These are phyloP conservation scores for Cladopsammia gracilis DNA, from an alignment of 64 coral and sea anemone genomes.

Conservation along the genomic window DNA sequence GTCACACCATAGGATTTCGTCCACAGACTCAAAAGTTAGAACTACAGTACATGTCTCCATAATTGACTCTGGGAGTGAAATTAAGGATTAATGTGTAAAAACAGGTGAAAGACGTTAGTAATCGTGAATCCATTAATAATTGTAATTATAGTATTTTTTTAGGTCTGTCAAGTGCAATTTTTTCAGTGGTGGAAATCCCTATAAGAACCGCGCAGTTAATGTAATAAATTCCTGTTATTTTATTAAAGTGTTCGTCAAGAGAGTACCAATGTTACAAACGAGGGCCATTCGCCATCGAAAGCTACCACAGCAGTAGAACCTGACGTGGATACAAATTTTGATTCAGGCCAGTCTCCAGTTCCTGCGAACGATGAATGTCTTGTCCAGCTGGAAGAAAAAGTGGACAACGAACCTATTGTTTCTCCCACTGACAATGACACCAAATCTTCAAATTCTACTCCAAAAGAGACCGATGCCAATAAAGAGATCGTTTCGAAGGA, in stretches of 20 bases:
- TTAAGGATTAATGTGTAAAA: no score
- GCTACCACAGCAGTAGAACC: background rate
- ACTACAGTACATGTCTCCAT: no score
- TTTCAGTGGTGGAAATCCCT: no score
- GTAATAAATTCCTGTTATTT: background rate
- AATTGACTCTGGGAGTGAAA: no score
- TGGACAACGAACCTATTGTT: background rate
- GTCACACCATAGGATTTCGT: no score
- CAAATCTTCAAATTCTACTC: background rate
- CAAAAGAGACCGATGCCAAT: background rate
- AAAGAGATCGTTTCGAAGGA: constrained; percentile 15
- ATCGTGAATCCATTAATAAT: no score
- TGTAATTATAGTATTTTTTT: no score
- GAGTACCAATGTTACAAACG: background rate
- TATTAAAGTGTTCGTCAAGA: background rate
- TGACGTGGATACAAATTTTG: background rate
- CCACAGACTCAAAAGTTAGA: no score
- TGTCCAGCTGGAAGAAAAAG: background rate
- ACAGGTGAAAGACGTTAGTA: no score
- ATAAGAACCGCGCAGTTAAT: no score
- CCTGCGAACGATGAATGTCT: constrained; percentile 2
- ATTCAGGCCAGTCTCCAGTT: background rate
- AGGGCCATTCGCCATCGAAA: background rate
- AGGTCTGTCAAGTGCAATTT: no score
- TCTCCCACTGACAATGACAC: background rate